A percentile compares a stretch with the other conserved stretches of the same genome.
Conservation (phyloP, 1,140 invertebrate genomes). For the Brachystomella parvula region DNA sequence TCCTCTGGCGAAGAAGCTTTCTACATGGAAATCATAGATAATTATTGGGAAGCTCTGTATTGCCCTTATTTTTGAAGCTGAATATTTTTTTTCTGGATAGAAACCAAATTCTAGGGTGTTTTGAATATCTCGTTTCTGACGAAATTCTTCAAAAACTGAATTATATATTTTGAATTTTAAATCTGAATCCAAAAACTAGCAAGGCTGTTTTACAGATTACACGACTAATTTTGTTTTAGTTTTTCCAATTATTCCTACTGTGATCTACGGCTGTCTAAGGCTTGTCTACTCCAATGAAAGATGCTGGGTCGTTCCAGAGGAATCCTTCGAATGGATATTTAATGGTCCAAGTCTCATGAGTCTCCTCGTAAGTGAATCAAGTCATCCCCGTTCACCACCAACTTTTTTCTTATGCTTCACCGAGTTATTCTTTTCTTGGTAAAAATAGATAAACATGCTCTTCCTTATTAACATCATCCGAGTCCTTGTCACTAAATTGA, state of each 20-base stretch:
- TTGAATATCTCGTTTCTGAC: too few species aligned
- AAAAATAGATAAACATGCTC: slow-evolving; percentile 47
- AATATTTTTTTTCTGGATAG: too few species aligned
- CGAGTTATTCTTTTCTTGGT: too few species aligned
- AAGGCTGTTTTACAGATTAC: too few species aligned
- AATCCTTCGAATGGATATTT: slow-evolving; percentile 47
- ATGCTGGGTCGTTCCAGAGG: slow-evolving; percentile 48
- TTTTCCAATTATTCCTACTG: slow-evolving; percentile 45
- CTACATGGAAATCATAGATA: too few species aligned
- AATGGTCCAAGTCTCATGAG: slow-evolving; percentile 47
- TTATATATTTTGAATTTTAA: too few species aligned
- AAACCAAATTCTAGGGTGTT: too few species aligned
- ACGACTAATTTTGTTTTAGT: slow-evolving; percentile 39
- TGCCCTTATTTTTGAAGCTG: background rate
- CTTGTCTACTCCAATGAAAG: slow-evolving; percentile 34
- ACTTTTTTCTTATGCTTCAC: background rate
- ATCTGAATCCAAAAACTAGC: too few species aligned
- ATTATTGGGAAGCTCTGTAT: too few species aligned
- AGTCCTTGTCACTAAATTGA: slow-evolving; percentile 50
- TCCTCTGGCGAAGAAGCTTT: too few species aligned
- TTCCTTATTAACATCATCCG: slow-evolving; percentile 51
- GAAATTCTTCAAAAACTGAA: too few species aligned
- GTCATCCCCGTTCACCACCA: background rate
- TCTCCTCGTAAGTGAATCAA: slow-evolving; percentile 45
- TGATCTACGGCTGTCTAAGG: slow-evolving; percentile 44